These are phyloP conservation scores for Coilia nasus DNA, from an alignment of 2,797 vertebrate species.

Conservation along the genomic window DNA sequence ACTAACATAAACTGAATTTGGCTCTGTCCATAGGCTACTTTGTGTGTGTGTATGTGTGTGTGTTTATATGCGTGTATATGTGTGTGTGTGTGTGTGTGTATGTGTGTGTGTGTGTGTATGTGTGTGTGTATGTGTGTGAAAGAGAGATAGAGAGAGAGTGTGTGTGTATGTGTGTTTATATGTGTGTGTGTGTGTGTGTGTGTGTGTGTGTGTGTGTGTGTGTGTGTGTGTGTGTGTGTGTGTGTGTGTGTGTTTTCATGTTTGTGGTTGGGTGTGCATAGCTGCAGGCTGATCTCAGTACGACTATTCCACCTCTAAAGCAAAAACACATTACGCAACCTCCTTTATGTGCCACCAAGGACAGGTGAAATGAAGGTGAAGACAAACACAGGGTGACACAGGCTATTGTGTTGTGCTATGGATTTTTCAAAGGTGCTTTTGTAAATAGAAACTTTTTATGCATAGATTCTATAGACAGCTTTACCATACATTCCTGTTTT, in stretches of 20 bases:
- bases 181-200: too few species aligned
- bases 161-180: too few species aligned
- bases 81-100: too few species aligned
- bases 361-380: conserved; percentile 28
- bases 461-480: background rate
- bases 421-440: background rate
- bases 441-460: background rate
- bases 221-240: background rate
- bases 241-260: background rate
- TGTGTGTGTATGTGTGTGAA: too few species aligned
- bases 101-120: too few species aligned
- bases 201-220: too few species aligned
- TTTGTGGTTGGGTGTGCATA: background rate
- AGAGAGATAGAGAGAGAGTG: too few species aligned
- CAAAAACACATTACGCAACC: conserved; percentile 38
- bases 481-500: background rate
- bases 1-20: too few species aligned
- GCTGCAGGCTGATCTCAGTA: background rate
- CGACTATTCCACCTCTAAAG: background rate
- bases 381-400: background rate
- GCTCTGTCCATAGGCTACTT: too few species aligned
- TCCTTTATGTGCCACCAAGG: background rate
- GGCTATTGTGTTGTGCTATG: background rate
- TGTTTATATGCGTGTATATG: too few species aligned
- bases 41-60: too few species aligned